Conservation (phyloP, 2,888 invertebrate species). For the Xanthostigma xanthostigma region DNA sequence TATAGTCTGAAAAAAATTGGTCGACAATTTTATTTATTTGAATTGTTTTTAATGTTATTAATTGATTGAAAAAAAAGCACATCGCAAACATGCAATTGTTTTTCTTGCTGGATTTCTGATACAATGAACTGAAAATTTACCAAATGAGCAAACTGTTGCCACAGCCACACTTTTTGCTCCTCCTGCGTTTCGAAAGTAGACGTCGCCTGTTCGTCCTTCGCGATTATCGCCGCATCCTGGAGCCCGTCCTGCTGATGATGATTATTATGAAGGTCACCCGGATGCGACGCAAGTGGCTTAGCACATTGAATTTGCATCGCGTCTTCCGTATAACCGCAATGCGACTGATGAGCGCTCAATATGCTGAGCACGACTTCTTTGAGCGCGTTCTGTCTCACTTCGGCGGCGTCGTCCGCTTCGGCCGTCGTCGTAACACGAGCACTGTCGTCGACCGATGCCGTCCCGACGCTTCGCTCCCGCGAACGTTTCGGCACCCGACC, state of each 20-base stretch:
- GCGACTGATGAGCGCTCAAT: slow-evolving; percentile 71
- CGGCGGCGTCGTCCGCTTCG: slow-evolving; percentile 27
- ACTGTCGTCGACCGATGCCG: slow-evolving; percentile 27
- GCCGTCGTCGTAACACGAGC: slow-evolving; percentile 30
- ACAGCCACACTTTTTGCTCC: slow-evolving; percentile 63
- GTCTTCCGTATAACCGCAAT: slow-evolving; percentile 82
- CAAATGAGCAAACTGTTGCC: slow-evolving; percentile 65
- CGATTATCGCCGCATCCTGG: neutral
- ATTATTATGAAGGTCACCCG: slow-evolving; percentile 11
- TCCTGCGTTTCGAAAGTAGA: slow-evolving; percentile 52
- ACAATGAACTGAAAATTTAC: no score
- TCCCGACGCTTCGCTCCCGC: slow-evolving; percentile 50
- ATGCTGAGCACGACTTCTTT: slow-evolving; percentile 69
- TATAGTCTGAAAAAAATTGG: no score
- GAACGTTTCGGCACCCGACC: slow-evolving; percentile 91
- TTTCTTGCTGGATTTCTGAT: no score
- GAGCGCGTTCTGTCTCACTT: slow-evolving; percentile 44
- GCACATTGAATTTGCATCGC: slow-evolving; percentile 52
- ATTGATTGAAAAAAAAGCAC: no score
- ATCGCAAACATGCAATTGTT: no score
- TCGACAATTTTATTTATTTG: no score
- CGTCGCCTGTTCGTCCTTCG: slow-evolving; percentile 28
- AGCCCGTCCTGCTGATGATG: slow-evolving; percentile 2
- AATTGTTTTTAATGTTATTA: no score
- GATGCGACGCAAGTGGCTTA: slow-evolving; percentile 50